A percentile compares a stretch with the other conserved stretches of the same genome.
These are phyloP conservation scores for Tubulanus polymorphus DNA, from an alignment of 2,888 invertebrate genomes.

Conservation along the genomic window DNA sequence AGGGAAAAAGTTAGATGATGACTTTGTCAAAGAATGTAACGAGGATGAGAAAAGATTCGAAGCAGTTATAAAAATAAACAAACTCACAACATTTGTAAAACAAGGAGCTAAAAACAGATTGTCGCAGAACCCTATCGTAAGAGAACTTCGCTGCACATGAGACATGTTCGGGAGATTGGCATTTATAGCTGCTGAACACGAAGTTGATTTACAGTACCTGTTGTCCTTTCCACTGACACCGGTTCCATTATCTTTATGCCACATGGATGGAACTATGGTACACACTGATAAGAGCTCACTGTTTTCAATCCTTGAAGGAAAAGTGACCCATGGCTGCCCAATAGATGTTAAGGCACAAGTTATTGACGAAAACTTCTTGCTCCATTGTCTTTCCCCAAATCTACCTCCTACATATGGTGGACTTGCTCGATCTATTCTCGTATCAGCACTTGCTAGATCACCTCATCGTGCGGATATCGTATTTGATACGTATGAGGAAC, in stretches of 20 bases:
- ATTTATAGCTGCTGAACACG: constrained; percentile 1
- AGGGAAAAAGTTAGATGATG: constrained; percentile 1
- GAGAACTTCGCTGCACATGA: constrained; percentile 8
- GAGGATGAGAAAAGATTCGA: constrained; percentile 8
- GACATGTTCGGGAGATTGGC: constrained; percentile 11
- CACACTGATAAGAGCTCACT: constrained; percentile 10
- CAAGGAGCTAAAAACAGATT: constrained; percentile 2
- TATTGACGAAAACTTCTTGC: constrained; percentile 5
- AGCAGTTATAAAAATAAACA: constrained; percentile 3
- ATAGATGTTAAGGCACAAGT: neutral
- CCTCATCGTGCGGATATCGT: neutral
- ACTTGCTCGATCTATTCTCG: constrained; percentile 2
- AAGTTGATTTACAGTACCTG: constrained; percentile 8
- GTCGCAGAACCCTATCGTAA: neutral
- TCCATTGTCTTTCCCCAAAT: constrained; percentile 8
- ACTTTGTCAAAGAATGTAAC: neutral
- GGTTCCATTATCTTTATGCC: constrained; percentile 11
- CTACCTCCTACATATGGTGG: constrained; percentile 7
- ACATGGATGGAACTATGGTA: constrained; percentile 10
- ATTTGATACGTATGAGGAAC: constrained; percentile 1
- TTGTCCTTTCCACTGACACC: constrained; percentile 10
- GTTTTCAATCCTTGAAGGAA: constrained; percentile 7
- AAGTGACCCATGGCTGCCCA: neutral
- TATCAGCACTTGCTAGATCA: neutral
- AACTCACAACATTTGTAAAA: constrained; percentile 12